Conservation (phyloP, 2,113 vertebrate genomes). For the Recurvirostra avosetta region DNA sequence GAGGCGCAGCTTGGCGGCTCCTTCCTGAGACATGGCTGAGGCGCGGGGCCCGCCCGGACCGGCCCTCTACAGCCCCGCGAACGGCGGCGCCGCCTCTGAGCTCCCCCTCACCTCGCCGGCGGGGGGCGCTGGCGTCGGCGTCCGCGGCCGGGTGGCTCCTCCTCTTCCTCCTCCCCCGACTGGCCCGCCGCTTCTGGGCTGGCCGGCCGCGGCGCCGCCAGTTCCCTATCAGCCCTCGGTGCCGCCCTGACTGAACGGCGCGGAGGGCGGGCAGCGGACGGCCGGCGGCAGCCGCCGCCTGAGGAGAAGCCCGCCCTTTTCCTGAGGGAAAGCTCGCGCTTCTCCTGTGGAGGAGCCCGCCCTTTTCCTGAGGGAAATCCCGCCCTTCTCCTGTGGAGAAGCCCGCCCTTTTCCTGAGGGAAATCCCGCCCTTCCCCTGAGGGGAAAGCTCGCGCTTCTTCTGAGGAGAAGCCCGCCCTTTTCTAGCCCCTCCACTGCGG, state of each 20-base stretch:
- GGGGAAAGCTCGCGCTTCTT: not conserved
- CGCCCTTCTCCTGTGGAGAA: not conserved
- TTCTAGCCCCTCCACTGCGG: rapidly evolving
- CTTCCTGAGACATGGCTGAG: not conserved
- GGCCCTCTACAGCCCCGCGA: not conserved
- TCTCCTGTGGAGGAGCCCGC: not conserved
- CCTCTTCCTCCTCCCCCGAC: rapidly evolving
- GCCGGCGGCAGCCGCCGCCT: too few species aligned
- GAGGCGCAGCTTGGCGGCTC: constrained; percentile 52
- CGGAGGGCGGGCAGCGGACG: too few species aligned
- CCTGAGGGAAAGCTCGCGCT: not conserved
- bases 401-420: not conserved
- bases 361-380: not conserved
- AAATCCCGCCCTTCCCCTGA: not conserved
- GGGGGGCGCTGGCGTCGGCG: not conserved
- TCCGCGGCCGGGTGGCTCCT: not conserved
- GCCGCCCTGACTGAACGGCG: not conserved
- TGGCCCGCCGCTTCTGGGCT: not conserved
- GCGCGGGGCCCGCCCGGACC: not conserved
- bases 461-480: not conserved
- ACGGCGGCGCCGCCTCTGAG: not conserved
- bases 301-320: not conserved
- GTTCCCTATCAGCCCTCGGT: not conserved
- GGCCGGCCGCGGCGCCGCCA: too few species aligned
- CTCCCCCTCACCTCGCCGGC: too few species aligned